Base-by-base conservation (phyloP, 2,888 invertebrate species). In the Labia minor region DNA sequence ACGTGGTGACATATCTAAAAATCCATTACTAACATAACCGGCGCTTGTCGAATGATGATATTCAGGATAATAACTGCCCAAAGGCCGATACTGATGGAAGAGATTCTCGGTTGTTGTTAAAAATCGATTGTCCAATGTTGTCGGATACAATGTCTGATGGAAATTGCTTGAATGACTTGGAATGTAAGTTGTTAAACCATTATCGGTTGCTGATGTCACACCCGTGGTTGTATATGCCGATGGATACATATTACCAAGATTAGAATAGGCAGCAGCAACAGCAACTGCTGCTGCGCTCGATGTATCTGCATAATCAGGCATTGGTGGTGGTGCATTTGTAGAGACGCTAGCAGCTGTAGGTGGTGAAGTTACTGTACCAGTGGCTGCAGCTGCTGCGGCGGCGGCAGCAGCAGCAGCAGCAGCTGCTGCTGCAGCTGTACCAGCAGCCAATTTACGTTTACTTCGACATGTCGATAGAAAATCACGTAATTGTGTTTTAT, bases 401-500 rank as follows among this genome's bases (percentile, higher is more conserved):
- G 82, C 1, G 84, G 83, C 6, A 80, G 83, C 4, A 79, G 80
- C 72, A 6, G 71, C 71, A 19, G 70, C 72, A 61, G 71, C 67
- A 1, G 71, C 63, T 16, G 70, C 68, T 16, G 70, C 70, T n/a
- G 71, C 77, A 75, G 67, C 77, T 75, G 72, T 76, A 74, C 69
- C 69, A 1, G 73, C 70, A 64, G 69, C 64, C 71, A 82, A 74
- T 78, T 87, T 85, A 76, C 90, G 83, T 75, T 92, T 92, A 70
- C 88, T 89, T 70, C 95, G 85, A 76, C 95, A 95, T 14, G 95
- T 95, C 16, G 95, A 93, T 1, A 95, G 80, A 77, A 95, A 95
- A 79, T 96, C 95, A 64, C 95, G 82, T 20, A 95, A 81, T 76
- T 95, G 95, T 1, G 94, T 93, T 78, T 96, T 96, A 80, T 95